These are phyloP conservation scores for Lagocephalus sceleratus DNA, from an alignment of 2,797 vertebrate genomes.

Conservation along the genomic window DNA sequence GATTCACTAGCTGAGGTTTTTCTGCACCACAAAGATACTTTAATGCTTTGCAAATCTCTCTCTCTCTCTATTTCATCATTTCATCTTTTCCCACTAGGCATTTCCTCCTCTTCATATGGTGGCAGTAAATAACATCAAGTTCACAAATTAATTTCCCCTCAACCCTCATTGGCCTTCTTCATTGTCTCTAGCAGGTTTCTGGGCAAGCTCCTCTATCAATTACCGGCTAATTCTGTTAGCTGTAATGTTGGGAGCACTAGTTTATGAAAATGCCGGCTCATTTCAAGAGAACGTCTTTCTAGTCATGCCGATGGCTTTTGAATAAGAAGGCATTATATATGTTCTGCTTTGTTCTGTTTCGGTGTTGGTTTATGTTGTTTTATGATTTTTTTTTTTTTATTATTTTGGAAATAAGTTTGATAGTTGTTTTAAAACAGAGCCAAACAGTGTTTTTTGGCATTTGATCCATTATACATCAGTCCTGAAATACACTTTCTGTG, in stretches of 20 bases:
- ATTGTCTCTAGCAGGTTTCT: slow-evolving; percentile 36
- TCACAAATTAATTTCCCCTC: slow-evolving; percentile 39
- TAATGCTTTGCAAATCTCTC: not conserved
- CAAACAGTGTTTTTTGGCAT: too few species aligned
- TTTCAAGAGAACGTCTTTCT: slow-evolving; percentile 23
- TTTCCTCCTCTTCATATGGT: slow-evolving; percentile 2
- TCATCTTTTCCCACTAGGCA: not conserved
- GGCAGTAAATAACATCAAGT: slow-evolving; percentile 33
- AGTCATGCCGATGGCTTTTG: not conserved
- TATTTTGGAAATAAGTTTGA: too few species aligned
- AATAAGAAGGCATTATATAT: not conserved
- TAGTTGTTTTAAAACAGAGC: too few species aligned
- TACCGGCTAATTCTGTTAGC: slow-evolving; percentile 53
- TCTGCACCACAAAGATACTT: not conserved
- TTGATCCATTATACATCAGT: too few species aligned
- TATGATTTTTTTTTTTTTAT: too few species aligned
- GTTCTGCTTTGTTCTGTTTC: not conserved
- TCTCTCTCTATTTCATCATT: not conserved
- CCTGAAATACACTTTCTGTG: too few species aligned
- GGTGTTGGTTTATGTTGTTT: too few species aligned
- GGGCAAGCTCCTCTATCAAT: slow-evolving; percentile 41
- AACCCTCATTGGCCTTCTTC: slow-evolving; percentile 27
- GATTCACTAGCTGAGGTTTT: not conserved
- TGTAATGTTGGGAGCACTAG: slow-evolving; percentile 37
- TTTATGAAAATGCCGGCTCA: slow-evolving; percentile 40